Base-by-base conservation (phyloP, 2,888 invertebrate genomes). In the Seira ritae region DNA sequence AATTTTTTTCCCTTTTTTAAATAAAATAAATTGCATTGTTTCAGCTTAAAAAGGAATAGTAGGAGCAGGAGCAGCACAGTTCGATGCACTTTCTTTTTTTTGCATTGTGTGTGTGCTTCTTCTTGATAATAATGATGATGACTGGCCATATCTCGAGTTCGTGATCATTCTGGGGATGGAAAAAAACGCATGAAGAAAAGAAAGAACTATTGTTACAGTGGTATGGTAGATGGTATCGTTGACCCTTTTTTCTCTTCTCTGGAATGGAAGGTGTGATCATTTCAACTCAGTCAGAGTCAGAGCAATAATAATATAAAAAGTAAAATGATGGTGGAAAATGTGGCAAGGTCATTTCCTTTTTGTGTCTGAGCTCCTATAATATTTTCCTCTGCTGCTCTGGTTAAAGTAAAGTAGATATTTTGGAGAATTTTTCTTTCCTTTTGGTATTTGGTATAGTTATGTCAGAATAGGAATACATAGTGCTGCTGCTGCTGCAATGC, bases 321-420 rank as follows among this genome's bases (percentile, higher is more conserved):
- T 80, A 80, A 78, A 69, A 77, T 77, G 77, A 31, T 77, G 77
- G 70, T 68, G 62, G 15, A 19, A 68, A 72, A 75, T 74, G 80
- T 80, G 80, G 80, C 81, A 81, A 81, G 81, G 81, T 81, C 81
- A 81, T 81, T 81, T 81, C 81, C 75, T 81, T 66, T 75, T 69
- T 62, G 66, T 75, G 50, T 55, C 15, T 78, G 24, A 42, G 37
- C n/a, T 55, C 15, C 15, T 20, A 66, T 66, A 15, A 74, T 37
- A 65, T 24, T 74, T 66, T 6, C 31, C 31, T 46, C 4, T 66
- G 65, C 37, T 31, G 24, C 67, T 37, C 68, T 55, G 68, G 65
- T 68, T 31, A 31, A 2, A 31, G 31, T 8, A 4, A 31, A n/a
- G n/a, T 8, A 31, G 31, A 31, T 31, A 31, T 31, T 31, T 31